These are phyloP conservation scores for Apaloderma vittatum DNA, from an alignment of 2,113 vertebrate species.

Conservation along the genomic window DNA sequence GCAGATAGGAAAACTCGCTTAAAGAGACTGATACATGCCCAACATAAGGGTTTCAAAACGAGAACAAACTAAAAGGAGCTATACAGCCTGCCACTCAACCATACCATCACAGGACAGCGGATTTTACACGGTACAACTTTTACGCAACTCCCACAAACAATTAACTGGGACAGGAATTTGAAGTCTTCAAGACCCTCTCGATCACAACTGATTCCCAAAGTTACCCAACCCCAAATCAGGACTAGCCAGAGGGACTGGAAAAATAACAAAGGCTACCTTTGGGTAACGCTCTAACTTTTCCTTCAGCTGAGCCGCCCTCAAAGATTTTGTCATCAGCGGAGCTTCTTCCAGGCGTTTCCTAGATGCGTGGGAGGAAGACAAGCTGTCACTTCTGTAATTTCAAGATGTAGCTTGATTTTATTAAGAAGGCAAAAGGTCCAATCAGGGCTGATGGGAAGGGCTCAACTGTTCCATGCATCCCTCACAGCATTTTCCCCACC, in stretches of 20 bases:
- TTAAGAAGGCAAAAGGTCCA: background rate
- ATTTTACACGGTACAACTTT: background rate
- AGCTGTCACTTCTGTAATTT: background rate
- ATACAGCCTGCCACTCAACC: background rate
- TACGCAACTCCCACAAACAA: background rate
- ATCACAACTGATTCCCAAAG: background rate
- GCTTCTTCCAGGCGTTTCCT: conserved; percentile 92
- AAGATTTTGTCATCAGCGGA: conserved; percentile 88
- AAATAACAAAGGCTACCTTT: conserved; percentile 80
- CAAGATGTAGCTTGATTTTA: background rate
- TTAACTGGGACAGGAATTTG: background rate
- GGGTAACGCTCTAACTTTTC: conserved; percentile 92
- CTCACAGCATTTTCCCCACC: background rate
- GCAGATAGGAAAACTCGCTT: background rate
- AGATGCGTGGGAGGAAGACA: background rate
- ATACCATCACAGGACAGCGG: background rate
- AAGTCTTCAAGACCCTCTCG: background rate
- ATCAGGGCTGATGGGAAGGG: background rate
- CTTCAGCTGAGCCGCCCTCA: conserved; percentile 86
- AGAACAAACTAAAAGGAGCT: background rate
- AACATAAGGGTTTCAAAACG: background rate
- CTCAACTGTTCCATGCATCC: background rate
- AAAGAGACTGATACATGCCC: background rate
- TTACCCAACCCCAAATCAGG: background rate
- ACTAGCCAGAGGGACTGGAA: background rate